Base-by-base conservation (phyloP, 2,888 invertebrate genomes). In the Romanomermis culicivorax region DNA sequence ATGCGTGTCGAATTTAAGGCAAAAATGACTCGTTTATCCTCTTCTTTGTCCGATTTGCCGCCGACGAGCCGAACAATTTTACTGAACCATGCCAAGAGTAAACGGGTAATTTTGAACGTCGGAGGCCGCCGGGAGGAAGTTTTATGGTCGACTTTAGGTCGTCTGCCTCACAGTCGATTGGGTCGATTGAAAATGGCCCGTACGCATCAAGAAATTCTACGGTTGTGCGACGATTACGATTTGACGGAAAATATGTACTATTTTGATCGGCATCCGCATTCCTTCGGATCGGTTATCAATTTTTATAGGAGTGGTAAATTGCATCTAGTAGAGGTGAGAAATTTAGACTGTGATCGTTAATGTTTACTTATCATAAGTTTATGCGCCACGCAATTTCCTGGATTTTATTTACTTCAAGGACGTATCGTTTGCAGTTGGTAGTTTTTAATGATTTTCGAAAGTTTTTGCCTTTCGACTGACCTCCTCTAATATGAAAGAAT, bases 291-390 rank as follows among this genome's bases (percentile, higher is more conserved):
- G 65, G 89, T 93, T 66, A 78, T 77, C 55, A 93, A 95, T 76
- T 95, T 95, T 76, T 87, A 91, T 76, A 81, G 93, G 65, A 93
- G 91, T 66, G 91, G 91, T 54, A 93, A 93, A 71, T 78, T 95
- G 66, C 95, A 95, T 75, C 79, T 95, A 70, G 88, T 93, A 65
- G 93, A 95, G 72, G 47, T 45, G 23, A 45, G 47, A 7, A 11
- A n/a, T n/a, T n/a, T n/a, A n/a, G n/a, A n/a, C n/a, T n/a, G n/a
- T n/a, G n/a, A n/a, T n/a, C n/a, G n/a, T n/a, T n/a, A n/a, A n/a
- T n/a, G n/a, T n/a, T n/a, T n/a, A n/a, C n/a, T n/a, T n/a, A n/a
- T n/a, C n/a, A n/a, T n/a, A n/a, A n/a, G n/a, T n/a, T n/a, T n/a
- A n/a, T n/a, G n/a, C n/a, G n/a, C n/a, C n/a, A n/a, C n/a, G n/a